These are phyloP conservation scores for Cheilosia grossa DNA, from an alignment of 2,888 invertebrate genomes.

Conservation along the genomic window DNA sequence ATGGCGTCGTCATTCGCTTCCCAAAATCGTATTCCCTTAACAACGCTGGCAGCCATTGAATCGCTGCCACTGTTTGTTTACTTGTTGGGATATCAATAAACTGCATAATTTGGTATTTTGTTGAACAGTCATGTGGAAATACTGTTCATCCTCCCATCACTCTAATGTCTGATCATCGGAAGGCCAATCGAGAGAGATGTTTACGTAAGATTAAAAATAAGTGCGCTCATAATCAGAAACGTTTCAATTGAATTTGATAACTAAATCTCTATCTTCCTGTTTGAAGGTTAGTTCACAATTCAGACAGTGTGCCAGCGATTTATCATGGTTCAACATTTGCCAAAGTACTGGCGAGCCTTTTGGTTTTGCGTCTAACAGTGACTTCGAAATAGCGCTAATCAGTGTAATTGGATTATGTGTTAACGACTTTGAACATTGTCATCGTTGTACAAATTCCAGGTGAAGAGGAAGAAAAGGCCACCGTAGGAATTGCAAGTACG, in stretches of 20 bases:
- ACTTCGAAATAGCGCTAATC: slow-evolving; percentile 2
- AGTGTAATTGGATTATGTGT: slow-evolving; percentile 64
- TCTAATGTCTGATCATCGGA: not conserved
- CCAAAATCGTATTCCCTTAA: too few relatives aligned
- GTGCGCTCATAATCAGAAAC: slow-evolving; percentile 7
- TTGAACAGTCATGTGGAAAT: slow-evolving; percentile 14
- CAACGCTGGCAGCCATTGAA: not conserved
- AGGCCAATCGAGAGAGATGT: not conserved
- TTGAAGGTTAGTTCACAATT: slow-evolving; percentile 3
- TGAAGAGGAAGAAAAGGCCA: slow-evolving; percentile 12
- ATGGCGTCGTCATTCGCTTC: too few relatives aligned
- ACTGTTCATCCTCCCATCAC: not conserved
- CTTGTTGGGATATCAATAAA: not conserved
- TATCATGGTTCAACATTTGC: too few relatives aligned
- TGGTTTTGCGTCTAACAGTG: not conserved
- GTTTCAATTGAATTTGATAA: slow-evolving; percentile 16
- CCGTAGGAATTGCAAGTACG: not conserved
- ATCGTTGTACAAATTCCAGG: slow-evolving; percentile 3
- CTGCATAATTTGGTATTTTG: not conserved
- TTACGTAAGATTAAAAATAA: not conserved
- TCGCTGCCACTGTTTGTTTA: slow-evolving; percentile 1
- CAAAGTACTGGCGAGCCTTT: too few relatives aligned
- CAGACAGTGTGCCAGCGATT: too few relatives aligned
- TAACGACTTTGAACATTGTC: slow-evolving; percentile 56
- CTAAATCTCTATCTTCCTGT: not conserved